Evolutionary conservation across 2,888 invertebrate genomes (phyloP).

Genomic region (Amphiduros pacificus): DNA sequence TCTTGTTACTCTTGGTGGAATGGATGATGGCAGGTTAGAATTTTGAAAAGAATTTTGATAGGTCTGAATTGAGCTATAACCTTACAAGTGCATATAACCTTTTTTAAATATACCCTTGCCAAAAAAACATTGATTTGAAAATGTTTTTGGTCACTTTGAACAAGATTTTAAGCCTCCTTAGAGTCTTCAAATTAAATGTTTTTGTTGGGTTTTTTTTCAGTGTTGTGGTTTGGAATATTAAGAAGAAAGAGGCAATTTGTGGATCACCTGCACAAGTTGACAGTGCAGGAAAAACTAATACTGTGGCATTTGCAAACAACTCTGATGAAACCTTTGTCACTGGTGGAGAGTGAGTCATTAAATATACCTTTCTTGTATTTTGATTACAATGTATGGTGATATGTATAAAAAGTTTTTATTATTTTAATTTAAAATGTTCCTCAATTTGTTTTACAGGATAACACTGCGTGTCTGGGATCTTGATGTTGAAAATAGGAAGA

Average conservation of each 20-base stretch:
- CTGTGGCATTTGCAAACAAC: constrained; percentile 61
- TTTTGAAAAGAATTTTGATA: not conserved
- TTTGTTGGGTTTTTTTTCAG: constrained; percentile 56
- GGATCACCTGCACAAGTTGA: constrained; percentile 69
- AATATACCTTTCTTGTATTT: too few species aligned
- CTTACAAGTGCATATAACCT: too few species aligned
- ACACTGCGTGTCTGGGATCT: constrained; percentile 59
- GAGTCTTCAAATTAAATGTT: not conserved
- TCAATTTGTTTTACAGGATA: constrained; percentile 41
- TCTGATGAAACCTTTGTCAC: constrained; percentile 57
- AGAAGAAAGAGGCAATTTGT: constrained; percentile 66
- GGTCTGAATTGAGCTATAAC: not conserved
- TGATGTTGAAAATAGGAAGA: constrained; percentile 67
- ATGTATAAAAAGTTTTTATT: too few species aligned
- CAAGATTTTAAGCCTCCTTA: not conserved
- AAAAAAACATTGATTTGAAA: not conserved
- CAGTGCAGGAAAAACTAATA: constrained; percentile 73
- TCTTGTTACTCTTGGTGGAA: constrained; percentile 83
- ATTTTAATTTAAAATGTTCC: too few species aligned
- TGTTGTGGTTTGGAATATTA: constrained; percentile 82
- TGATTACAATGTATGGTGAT: too few species aligned
- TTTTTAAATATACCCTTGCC: too few species aligned
- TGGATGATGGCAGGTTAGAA: constrained; percentile 74
- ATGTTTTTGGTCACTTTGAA: not conserved
- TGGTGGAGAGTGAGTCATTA: constrained; percentile 59